These are phyloP conservation scores for Phyllopteryx taeniolatus DNA, from an alignment of 2,113 vertebrate species.

Conservation along the genomic window DNA sequence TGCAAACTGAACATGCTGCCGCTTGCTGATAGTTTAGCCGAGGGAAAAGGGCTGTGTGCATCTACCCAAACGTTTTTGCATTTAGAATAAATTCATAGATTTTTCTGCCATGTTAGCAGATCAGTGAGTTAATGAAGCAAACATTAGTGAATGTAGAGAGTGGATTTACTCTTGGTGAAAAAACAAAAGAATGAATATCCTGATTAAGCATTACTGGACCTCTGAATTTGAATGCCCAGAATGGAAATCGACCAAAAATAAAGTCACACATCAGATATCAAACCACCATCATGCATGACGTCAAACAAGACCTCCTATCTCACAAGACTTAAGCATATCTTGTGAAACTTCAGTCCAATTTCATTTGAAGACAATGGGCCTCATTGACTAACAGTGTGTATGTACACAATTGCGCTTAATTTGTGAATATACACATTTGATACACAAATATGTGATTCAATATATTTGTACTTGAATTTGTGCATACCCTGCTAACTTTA, in stretches of 20 bases:
- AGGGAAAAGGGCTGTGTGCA: slow-evolving; percentile 17
- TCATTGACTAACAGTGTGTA: too few relatives aligned
- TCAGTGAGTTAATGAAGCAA: slow-evolving; percentile 17
- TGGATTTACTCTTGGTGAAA: neutral
- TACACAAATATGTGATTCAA: too few relatives aligned
- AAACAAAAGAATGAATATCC: neutral
- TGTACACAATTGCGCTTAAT: too few relatives aligned
- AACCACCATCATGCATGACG: too few relatives aligned
- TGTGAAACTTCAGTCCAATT: too few relatives aligned
- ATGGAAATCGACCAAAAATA: neutral
- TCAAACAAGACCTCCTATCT: too few relatives aligned
- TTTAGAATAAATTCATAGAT: slow-evolving; percentile 38
- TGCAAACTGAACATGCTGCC: slow-evolving; percentile 42
- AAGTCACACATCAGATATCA: too few relatives aligned
- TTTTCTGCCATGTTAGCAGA: slow-evolving; percentile 31
- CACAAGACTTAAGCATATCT: too few relatives aligned
- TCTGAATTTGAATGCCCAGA: neutral
- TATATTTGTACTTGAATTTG: too few relatives aligned
- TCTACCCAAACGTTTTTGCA: slow-evolving; percentile 33
- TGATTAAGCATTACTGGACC: neutral
- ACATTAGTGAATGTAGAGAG: slow-evolving; percentile 27
- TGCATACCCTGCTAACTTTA: too few relatives aligned
- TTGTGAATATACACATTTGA: too few relatives aligned
- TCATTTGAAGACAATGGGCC: too few relatives aligned
- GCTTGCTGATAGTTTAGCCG: slow-evolving; percentile 28